Percentiles rank a stretch among this genome's conserved stretches.
Evolutionary conservation across 2,113 vertebrate species (phyloP).

Genomic region (Cichladusa arquata): DNA sequence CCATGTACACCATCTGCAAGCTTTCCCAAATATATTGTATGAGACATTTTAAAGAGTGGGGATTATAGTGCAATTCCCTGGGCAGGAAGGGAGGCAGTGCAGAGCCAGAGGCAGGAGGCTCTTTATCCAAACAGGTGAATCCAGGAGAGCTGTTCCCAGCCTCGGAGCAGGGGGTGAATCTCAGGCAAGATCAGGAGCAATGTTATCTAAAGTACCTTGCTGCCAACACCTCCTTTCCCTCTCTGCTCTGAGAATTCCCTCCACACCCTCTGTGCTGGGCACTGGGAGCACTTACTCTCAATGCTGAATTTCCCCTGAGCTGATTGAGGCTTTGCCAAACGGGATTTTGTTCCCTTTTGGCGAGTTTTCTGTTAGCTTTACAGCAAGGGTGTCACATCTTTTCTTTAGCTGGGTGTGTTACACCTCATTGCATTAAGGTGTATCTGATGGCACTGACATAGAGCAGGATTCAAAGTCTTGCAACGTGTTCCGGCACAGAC

Average conservation of each 20-base stretch:
- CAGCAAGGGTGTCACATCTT: constrained; percentile 42
- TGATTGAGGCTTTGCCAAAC: constrained; percentile 38
- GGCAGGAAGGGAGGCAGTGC: background rate
- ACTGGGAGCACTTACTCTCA: background rate
- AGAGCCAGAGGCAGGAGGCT: background rate
- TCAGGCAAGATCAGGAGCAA: constrained; percentile 8
- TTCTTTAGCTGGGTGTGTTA: background rate
- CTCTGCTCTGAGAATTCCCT: background rate
- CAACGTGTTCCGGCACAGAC: constrained; percentile 31
- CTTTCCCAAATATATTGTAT: background rate
- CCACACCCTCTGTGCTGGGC: background rate
- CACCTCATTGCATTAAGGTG: constrained; percentile 1
- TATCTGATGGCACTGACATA: constrained; percentile 43
- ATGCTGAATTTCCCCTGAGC: background rate
- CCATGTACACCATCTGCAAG: background rate
- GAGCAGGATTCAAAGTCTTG: constrained; percentile 10
- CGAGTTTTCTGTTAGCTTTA: constrained; percentile 12
- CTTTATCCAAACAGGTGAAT: background rate
- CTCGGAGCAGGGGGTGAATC: background rate
- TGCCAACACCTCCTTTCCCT: constrained; percentile 9
- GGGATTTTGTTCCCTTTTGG: background rate
- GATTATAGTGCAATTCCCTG: background rate
- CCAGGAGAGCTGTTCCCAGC: background rate
- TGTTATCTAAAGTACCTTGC: background rate
- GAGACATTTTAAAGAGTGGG: background rate